Percentiles rank a stretch among this genome's conserved stretches.
phyloP scores from a whole-genome alignment of 2,888 invertebrate species.

The Empis livida region DNA sequence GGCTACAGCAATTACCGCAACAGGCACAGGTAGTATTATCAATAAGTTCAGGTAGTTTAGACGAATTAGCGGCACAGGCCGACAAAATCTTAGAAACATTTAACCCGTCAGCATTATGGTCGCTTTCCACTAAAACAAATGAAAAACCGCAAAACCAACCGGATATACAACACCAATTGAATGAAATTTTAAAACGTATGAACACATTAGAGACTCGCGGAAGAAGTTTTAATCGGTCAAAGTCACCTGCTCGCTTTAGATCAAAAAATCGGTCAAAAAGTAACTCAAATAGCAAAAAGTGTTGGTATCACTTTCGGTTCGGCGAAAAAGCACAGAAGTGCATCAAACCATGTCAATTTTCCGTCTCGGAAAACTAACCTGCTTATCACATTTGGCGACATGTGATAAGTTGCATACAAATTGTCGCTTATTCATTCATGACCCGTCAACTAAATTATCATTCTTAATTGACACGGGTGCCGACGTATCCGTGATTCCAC shows the following conservation, averaged over 20 bases:
- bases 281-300: background rate
- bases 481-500: background rate
- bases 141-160: too few species aligned
- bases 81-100: background rate
- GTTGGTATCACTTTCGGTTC: background rate
- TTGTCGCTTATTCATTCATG: background rate
- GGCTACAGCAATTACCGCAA: background rate
- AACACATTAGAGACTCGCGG: too few species aligned
- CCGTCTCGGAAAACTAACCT: background rate
- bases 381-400: background rate
- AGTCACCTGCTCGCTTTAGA: too few species aligned
- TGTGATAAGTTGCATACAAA: background rate
- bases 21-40: background rate
- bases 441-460: background rate
- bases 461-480: background rate
- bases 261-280: too few species aligned
- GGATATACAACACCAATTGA: too few species aligned
- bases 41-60: background rate
- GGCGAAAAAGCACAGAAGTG: background rate
- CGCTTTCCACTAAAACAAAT: too few species aligned
- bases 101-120: background rate
- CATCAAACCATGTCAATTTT: background rate
- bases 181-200: too few species aligned
- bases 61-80: background rate
- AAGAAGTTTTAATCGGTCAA: too few species aligned